Evolutionary conservation across 2,113 vertebrate species (phyloP), one percentile per base, ranked within the genome.

Genomic region (Rhinogobius similis): DNA sequence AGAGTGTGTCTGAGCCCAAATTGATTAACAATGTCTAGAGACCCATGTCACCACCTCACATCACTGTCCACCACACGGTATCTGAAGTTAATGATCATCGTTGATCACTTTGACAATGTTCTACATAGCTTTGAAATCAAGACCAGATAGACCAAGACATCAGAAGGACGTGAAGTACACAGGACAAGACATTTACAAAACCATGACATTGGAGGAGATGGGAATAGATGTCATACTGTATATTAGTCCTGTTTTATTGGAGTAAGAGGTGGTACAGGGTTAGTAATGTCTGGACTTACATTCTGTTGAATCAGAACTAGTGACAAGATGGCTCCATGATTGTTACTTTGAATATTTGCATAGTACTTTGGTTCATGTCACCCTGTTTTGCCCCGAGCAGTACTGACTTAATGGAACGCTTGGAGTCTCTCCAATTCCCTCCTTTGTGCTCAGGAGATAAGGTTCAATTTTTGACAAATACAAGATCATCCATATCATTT

Each of bases 1-100:
- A 82, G 72, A 73, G 65, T 26, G 50, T 5, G 58, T 78, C 83
- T 44, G 6, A 1, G 20, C 58, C 68, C 67, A 67, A 82, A 71
- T 10, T 52, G 5, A 68, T 74, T 67, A 74, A 65, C 69, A 79
- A 61, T 52, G 62, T 70, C 39, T 44, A 55, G 50, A 66, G 56
- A 52, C 67, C 61, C 80, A 64, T 65, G 62, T 75, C 67, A 62
- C 12, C 76, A 56, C 66, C 39, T 73, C 46, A 69, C 70, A 52
- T 26, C 1, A 9, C 16, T 13, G 16, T 75, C 20, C 41, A 63
- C 52, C 21, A 58, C 62, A 26, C n/a, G 12, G 55, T 4, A 18
- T 29, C 55, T 64, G 69, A 32, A 7, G 29, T 29, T 5, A 55
- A 24, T 12, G 24, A 24, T 50, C 12, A 62, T 52, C 56, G 41